A percentile compares a stretch with the other conserved stretches of the same genome.
Evolutionary conservation across 2,113 vertebrate species (phyloP).

Genomic region (Malurus cyaneus): DNA sequence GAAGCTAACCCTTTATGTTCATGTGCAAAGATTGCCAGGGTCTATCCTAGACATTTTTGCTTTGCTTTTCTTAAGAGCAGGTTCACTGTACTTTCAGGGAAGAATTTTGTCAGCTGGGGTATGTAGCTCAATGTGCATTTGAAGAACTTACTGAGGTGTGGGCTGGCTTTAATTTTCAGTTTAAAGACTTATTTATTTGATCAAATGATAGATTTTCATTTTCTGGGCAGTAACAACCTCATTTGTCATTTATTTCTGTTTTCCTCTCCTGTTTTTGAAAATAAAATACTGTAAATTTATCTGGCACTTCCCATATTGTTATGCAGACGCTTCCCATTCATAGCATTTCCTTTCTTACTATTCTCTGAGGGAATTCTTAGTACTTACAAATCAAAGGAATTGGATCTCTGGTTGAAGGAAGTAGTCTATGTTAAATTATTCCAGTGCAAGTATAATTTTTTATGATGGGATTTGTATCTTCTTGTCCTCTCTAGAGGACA

Average conservation of each 20-base stretch:
- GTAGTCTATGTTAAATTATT: background rate
- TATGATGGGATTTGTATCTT: background rate
- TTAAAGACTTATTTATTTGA: background rate
- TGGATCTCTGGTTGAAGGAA: background rate
- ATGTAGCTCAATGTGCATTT: background rate
- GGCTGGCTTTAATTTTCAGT: background rate
- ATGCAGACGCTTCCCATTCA: background rate
- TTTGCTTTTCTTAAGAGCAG: background rate
- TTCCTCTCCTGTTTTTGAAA: background rate
- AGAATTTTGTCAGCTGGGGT: background rate
- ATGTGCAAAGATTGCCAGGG: background rate
- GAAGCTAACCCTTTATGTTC: background rate
- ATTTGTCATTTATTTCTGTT: background rate
- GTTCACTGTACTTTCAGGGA: background rate
- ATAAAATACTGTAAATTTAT: background rate
- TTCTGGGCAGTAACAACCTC: background rate
- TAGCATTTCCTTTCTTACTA: background rate
- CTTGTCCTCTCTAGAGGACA: background rate
- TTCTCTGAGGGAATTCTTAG: background rate
- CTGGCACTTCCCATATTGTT: background rate
- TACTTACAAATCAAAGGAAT: background rate
- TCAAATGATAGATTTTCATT: background rate
- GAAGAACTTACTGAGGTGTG: background rate
- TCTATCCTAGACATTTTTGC: background rate
- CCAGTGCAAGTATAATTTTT: background rate